Conservation (phyloP, 2,888 invertebrate genomes). For the Tortrix viridana region DNA sequence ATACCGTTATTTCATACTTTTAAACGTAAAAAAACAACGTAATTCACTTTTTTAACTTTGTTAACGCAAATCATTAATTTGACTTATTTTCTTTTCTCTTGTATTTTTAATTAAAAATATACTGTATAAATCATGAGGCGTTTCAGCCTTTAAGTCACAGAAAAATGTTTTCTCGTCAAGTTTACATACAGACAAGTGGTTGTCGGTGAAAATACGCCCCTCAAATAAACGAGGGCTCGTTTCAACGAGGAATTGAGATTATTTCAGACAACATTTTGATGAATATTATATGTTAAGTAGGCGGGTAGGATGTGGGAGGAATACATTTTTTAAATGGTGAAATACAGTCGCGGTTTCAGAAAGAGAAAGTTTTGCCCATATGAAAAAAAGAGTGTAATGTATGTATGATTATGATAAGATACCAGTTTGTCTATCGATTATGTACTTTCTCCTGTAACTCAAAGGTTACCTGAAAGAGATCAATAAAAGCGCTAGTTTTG, state of each 20-base stretch:
- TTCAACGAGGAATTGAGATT: slow-evolving; percentile 7
- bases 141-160: background rate
- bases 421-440: too few species aligned
- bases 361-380: too few species aligned
- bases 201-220: slow-evolving; percentile 17
- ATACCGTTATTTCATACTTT: too few species aligned
- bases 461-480: too few species aligned
- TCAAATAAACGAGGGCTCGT: slow-evolving; percentile 1
- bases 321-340: background rate
- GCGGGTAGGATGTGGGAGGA: background rate
- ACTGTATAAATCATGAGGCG: slow-evolving; percentile 19
- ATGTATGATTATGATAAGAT: too few species aligned
- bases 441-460: too few species aligned
- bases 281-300: slow-evolving; percentile 29
- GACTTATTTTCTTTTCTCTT: background rate
- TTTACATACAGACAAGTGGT: slow-evolving; percentile 23
- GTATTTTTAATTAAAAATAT: background rate
- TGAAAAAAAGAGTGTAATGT: too few species aligned
- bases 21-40: too few species aligned
- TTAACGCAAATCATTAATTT: background rate
- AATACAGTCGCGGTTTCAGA: too few species aligned
- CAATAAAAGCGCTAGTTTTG: too few species aligned
- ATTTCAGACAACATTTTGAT: slow-evolving; percentile 19
- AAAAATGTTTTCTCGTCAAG: slow-evolving; percentile 19
- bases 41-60: background rate